These are phyloP conservation scores for Panagrolaimus sp. DNA, from an alignment of 1,140 invertebrate genomes.

Conservation along the genomic window DNA sequence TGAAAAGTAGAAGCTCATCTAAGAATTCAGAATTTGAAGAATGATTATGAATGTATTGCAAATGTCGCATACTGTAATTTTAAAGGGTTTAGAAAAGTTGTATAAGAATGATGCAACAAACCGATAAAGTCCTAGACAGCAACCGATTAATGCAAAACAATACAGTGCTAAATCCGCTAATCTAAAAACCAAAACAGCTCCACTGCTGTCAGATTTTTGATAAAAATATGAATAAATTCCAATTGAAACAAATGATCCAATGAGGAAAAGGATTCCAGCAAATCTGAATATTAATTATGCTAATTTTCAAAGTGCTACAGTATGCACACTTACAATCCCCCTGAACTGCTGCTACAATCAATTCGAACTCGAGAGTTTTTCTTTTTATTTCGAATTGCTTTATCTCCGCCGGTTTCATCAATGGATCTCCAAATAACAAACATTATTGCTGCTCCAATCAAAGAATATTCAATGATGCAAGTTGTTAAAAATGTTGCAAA, in stretches of 20 bases:
- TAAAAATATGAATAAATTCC: conserved; percentile 54
- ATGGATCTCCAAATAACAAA: conserved; percentile 55
- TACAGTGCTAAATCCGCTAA: conserved; percentile 55
- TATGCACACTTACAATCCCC: no score
- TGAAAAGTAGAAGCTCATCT: conserved; percentile 57
- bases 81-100: no score
- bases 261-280: conserved; percentile 55
- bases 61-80: conserved; percentile 1
- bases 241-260: conserved; percentile 53
- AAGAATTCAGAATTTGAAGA: conserved; percentile 53
- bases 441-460: conserved; percentile 58
- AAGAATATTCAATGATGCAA: conserved; percentile 54
- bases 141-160: conserved; percentile 48
- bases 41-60: conserved; percentile 27
- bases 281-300: no score
- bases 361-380: conserved; percentile 49
- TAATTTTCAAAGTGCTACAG: no score
- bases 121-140: conserved; percentile 48
- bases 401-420: conserved; percentile 24
- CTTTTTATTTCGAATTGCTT: conserved; percentile 12
- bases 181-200: conserved; percentile 51
- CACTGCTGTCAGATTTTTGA: conserved; percentile 35
- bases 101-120: no score
- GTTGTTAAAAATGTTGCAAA: conserved; percentile 56
- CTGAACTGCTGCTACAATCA: conserved; percentile 52